Percentiles rank a stretch among this genome's conserved stretches.
These are phyloP conservation scores for Panthera tigris DNA, from an alignment of 2,113 vertebrate species.

Conservation along the genomic window DNA sequence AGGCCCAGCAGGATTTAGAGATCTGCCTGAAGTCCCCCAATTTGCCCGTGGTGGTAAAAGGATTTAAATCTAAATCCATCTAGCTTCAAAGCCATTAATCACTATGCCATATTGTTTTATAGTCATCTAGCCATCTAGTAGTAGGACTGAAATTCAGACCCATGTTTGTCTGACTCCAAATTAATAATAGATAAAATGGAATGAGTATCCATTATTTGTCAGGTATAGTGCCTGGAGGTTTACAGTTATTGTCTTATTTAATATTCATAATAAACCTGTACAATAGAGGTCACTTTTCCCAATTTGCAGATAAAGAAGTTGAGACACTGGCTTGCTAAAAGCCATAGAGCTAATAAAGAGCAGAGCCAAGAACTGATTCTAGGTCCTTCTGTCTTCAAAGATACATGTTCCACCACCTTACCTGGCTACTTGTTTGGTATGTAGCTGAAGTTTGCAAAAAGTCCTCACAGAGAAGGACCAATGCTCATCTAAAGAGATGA, in stretches of 20 bases:
- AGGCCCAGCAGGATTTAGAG: background rate
- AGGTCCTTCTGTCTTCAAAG: background rate
- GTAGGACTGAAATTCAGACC: background rate
- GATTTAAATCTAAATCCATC: background rate
- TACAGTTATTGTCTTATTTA: background rate
- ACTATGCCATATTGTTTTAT: background rate
- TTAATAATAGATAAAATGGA: background rate
- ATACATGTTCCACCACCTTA: too few species aligned
- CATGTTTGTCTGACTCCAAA: background rate
- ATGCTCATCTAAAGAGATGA: background rate
- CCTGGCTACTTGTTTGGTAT: background rate
- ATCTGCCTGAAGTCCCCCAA: background rate
- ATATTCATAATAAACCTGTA: background rate
- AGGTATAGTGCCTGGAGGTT: background rate
- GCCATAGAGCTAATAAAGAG: background rate
- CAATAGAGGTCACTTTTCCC: background rate
- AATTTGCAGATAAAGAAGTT: background rate
- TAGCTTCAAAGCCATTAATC: background rate
- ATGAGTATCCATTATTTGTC: background rate
- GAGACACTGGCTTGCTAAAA: background rate
- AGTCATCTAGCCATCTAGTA: background rate
- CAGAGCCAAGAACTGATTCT: background rate
- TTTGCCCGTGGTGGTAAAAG: background rate
- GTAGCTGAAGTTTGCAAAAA: background rate
- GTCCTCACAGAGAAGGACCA: background rate